Evolutionary conservation across 2,113 vertebrate genomes (phyloP), one percentile per base, ranked within the genome.

Genomic region (Baryphthengus martii): DNA sequence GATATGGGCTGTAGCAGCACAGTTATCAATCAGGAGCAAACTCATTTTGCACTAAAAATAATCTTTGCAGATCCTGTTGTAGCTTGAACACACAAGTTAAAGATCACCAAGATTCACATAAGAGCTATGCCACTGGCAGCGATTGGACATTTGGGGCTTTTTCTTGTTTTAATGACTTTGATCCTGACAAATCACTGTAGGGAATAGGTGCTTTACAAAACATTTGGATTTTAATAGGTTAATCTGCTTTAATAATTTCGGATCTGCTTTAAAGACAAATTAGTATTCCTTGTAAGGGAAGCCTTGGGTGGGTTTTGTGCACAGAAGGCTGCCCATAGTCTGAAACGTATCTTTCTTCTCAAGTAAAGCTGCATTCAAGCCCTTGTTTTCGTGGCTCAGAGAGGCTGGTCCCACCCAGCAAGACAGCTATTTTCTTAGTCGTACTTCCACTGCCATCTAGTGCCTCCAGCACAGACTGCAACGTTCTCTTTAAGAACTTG

Each of bases 381-480:
- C n/a, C 47, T 24, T 20, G 37, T 65, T 96, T 75, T n/a, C 52
- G 5, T 1, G 49, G 35, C 58, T 80, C 40, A 20, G 56, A 33
- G 68, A 19, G 70, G 50, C 82, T 18, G 50, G 42, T 19, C 53
- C 18, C n/a, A 47, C 14, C 66, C 58, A 52, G 5, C 7, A 10
- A 29, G 21, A 13, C 3, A 14, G 9, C 17, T 6, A 2, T 28
- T 56, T 49, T 14, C 18, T 96, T 95, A 80, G 59, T n/a, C 52
- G 2, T 82, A 20, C 76, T 91, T 87, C 89, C 95, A 96, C 94
- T 98, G 98, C 97, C 98, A 98, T 97, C 98, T 97, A 94, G 96
- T 93, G 98, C 50, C 39, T 2, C 42, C 6, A 2, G 3, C 5
- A n/a, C 44, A 82, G 29, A 87, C 67, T 4, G 68, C 88, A 52